Evolutionary conservation across 1,140 invertebrate species (phyloP).

Genomic region (Drosophila aff.): DNA sequence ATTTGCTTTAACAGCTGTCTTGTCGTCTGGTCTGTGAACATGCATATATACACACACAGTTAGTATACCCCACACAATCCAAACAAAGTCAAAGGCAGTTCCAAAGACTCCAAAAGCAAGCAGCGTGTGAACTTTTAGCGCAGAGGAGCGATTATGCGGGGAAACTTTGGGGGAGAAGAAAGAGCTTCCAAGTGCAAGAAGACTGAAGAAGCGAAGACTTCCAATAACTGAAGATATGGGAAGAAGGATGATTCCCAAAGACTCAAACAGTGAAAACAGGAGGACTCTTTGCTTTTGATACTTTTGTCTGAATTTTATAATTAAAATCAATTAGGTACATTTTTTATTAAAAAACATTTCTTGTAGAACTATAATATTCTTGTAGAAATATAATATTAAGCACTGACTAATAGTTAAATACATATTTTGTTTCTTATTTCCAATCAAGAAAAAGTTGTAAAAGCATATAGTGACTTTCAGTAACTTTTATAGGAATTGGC

Average conservation of each 20-base stretch:
- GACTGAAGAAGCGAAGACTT: slow-evolving; percentile 24
- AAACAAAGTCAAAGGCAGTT: slow-evolving; percentile 37
- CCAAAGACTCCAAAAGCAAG: slow-evolving; percentile 38
- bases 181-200: slow-evolving; percentile 49
- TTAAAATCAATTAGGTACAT: too few relatives aligned
- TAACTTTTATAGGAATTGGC: too few relatives aligned
- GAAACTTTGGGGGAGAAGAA: slow-evolving; percentile 7
- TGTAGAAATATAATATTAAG: too few relatives aligned
- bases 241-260: background rate
- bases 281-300: background rate
- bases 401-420: too few relatives aligned
- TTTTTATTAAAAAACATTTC: too few relatives aligned
- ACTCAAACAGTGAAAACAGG: background rate
- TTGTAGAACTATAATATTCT: too few relatives aligned
- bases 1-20: slow-evolving; percentile 72
- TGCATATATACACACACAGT: slow-evolving; percentile 3
- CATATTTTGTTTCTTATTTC: background rate
- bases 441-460: background rate
- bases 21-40: slow-evolving; percentile 48
- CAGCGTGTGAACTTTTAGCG: slow-evolving; percentile 69
- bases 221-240: slow-evolving; percentile 18
- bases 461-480: too few relatives aligned
- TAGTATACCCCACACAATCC: slow-evolving; percentile 9
- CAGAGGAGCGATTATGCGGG: slow-evolving; percentile 1
- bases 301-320: too few relatives aligned